Conservation (phyloP, 2,113 vertebrate species). For the Neodontobutis hainanensis region DNA sequence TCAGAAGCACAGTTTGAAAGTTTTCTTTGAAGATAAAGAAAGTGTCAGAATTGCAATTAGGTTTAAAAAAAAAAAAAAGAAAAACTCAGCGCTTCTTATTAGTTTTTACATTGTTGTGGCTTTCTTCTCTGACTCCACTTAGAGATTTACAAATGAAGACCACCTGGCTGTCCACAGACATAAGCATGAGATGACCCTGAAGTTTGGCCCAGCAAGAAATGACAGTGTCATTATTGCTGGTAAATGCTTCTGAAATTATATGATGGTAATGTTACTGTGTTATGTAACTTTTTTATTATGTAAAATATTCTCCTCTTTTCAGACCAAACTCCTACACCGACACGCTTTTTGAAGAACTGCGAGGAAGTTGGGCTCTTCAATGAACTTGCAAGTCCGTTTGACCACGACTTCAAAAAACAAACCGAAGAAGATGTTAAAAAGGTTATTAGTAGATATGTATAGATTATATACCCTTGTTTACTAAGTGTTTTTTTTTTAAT, state of each 20-base stretch:
- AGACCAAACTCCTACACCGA: slow-evolving; percentile 99
- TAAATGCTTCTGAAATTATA: slow-evolving; percentile 67
- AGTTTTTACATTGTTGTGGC: background rate
- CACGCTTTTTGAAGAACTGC: slow-evolving; percentile 98
- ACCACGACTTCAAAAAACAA: slow-evolving; percentile 98
- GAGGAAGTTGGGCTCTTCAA: slow-evolving; percentile 99
- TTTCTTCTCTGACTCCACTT: slow-evolving; percentile 45
- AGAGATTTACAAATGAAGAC: slow-evolving; percentile 99
- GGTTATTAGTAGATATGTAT: slow-evolving; percentile 70
- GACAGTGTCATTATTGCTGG: slow-evolving; percentile 98
- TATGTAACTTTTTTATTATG: background rate
- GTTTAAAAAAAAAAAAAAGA: background rate
- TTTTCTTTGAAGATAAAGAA: no score
- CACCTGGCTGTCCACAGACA: slow-evolving; percentile 99
- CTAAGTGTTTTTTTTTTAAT: background rate
- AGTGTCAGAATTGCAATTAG: no score
- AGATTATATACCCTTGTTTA: background rate
- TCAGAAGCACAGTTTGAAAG: no score
- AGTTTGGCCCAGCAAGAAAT: slow-evolving; percentile 98
- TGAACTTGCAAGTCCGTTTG: slow-evolving; percentile 96
- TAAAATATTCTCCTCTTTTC: slow-evolving; percentile 60
- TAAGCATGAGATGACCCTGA: slow-evolving; percentile 99
- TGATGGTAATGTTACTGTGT: background rate
- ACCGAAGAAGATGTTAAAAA: slow-evolving; percentile 97
- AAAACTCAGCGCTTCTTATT: background rate